A percentile compares a stretch with the other conserved stretches of the same genome.
These are phyloP conservation scores for Chlorops oryzae DNA, from an alignment of 1,140 invertebrate genomes.

Conservation along the genomic window DNA sequence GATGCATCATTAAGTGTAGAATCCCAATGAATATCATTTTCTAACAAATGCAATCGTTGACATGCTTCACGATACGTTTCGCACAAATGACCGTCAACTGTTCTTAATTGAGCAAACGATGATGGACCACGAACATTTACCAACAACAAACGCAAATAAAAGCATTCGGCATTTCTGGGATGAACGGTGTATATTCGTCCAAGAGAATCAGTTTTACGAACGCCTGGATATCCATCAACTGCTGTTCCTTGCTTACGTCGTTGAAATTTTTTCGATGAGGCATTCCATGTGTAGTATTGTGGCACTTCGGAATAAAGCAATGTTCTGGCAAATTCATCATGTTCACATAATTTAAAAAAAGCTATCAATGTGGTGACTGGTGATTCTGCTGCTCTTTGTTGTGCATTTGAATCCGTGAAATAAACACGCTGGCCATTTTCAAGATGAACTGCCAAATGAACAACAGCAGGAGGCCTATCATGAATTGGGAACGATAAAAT, in stretches of 20 bases:
- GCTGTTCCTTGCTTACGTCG: constrained; percentile 6
- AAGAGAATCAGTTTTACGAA: constrained; percentile 29
- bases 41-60: constrained; percentile 34
- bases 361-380: no score
- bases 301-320: no score
- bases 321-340: no score
- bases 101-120: constrained; percentile 43
- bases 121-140: constrained; percentile 43
- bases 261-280: constrained; percentile 22
- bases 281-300: no score
- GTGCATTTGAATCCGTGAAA: no score
- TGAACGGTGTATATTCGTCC: constrained; percentile 45
- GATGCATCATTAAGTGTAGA: constrained; percentile 33
- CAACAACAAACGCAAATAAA: constrained; percentile 46
- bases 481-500: no score
- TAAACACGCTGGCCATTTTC: no score
- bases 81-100: constrained; percentile 40
- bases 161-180: constrained; percentile 44
- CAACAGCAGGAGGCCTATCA: no score
- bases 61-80: constrained; percentile 45
- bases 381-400: no score
- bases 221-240: constrained; percentile 23
- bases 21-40: constrained; percentile 43
- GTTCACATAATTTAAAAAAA: no score
- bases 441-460: no score